Percentiles rank a stretch among this genome's conserved stretches.
Evolutionary conservation across 1,140 invertebrate genomes (phyloP).

Genomic region (Drosophila pseudoananassae): DNA sequence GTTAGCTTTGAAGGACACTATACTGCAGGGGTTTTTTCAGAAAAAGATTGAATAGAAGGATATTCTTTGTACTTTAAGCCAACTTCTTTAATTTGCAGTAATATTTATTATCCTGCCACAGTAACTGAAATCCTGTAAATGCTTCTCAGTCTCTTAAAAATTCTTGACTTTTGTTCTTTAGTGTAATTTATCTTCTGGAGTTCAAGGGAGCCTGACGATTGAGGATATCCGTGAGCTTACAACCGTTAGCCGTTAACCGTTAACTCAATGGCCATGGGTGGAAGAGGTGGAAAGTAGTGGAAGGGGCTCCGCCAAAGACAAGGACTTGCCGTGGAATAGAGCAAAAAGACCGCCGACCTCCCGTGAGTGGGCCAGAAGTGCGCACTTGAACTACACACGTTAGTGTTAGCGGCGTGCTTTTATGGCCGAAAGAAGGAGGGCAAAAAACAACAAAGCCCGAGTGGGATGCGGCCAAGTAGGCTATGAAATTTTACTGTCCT

Average conservation of each 20-base stretch:
- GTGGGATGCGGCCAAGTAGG: slow-evolving; percentile 58
- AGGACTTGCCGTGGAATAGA: slow-evolving; percentile 18
- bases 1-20: slow-evolving; percentile 25
- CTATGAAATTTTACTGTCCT: slow-evolving; percentile 75
- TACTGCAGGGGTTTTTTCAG: neutral
- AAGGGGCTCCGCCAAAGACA: slow-evolving; percentile 15
- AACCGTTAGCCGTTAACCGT: slow-evolving; percentile 70
- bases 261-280: slow-evolving; percentile 30
- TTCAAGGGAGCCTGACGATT: slow-evolving; percentile 48
- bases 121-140: neutral
- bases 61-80: too few relatives aligned
- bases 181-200: slow-evolving; percentile 65
- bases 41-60: neutral
- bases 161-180: neutral
- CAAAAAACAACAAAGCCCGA: neutral
- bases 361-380: slow-evolving; percentile 60
- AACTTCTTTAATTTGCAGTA: too few relatives aligned
- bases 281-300: neutral
- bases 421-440: slow-evolving; percentile 42
- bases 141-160: neutral
- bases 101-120: too few relatives aligned
- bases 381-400: slow-evolving; percentile 79
- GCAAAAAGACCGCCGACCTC: slow-evolving; percentile 14
- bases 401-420: slow-evolving; percentile 63
- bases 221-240: slow-evolving; percentile 80